Percentiles rank a stretch among this genome's conserved stretches.
Evolutionary conservation across 2,888 invertebrate genomes (phyloP).

Genomic region (Lacanobia oleracea): DNA sequence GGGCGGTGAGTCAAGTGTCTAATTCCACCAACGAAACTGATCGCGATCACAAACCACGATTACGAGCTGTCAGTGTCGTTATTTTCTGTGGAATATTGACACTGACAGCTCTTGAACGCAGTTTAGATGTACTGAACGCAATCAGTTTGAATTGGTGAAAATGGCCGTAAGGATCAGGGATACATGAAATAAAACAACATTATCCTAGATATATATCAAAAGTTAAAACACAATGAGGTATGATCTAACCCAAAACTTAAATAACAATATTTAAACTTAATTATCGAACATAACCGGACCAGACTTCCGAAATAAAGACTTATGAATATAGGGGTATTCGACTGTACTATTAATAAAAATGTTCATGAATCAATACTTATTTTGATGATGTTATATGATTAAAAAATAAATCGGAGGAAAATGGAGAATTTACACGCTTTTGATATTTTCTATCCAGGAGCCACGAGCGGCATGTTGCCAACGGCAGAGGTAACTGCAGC

Average conservation of each 20-base stretch:
- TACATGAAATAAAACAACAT: slow-evolving; percentile 9
- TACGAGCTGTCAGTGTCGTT: too few relatives aligned
- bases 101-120: too few relatives aligned
- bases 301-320: slow-evolving; percentile 21
- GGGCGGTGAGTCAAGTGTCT: too few relatives aligned
- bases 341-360: background rate
- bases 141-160: too few relatives aligned
- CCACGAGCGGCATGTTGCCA: too few relatives aligned
- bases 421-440: background rate
- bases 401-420: background rate
- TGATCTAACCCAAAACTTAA: background rate
- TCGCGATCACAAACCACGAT: too few relatives aligned
- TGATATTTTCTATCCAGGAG: background rate
- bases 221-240: slow-evolving; percentile 25
- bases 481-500: too few relatives aligned
- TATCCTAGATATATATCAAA: slow-evolving; percentile 16
- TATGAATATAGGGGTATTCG: background rate
- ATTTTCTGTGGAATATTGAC: too few relatives aligned
- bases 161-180: background rate
- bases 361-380: background rate
- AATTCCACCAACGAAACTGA: too few relatives aligned
- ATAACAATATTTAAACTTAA: slow-evolving; percentile 3
- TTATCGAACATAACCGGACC: background rate
- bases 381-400: background rate
- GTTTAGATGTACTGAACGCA: too few relatives aligned